Conservation (phyloP, 2,113 vertebrate genomes). For the Ivindomyrus marchei region DNA sequence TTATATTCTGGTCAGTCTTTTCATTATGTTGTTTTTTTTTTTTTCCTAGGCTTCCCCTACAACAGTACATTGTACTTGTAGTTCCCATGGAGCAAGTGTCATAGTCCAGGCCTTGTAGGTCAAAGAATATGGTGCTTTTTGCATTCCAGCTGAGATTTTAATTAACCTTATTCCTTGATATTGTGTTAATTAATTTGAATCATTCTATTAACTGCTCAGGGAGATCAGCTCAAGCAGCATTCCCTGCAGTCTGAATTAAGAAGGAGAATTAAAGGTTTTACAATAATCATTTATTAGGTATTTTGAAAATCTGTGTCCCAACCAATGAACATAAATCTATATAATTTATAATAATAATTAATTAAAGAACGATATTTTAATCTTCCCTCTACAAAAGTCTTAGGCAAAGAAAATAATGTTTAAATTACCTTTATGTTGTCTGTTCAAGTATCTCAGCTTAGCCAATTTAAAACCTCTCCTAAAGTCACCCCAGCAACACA, state of each 20-base stretch:
- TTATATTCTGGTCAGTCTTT: neutral
- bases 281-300: neutral
- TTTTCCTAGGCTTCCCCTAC: neutral
- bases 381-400: neutral
- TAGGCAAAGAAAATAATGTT: neutral
- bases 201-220: neutral
- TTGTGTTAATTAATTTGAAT: neutral
- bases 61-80: neutral
- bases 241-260: neutral
- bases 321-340: neutral
- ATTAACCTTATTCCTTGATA: neutral
- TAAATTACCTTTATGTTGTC: neutral
- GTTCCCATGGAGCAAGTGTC: neutral
- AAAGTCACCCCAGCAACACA: neutral
- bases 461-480: neutral
- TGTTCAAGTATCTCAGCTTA: neutral
- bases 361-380: neutral
- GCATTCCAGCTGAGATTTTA: neutral
- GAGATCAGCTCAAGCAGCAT: neutral
- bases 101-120: neutral
- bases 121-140: neutral
- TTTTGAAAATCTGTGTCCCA: neutral
- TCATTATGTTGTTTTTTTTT: neutral
- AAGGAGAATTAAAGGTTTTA: neutral
- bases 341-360: neutral